Evolutionary conservation across 2,888 invertebrate species (phyloP).

Genomic region (Alloscopus bannaensis): DNA sequence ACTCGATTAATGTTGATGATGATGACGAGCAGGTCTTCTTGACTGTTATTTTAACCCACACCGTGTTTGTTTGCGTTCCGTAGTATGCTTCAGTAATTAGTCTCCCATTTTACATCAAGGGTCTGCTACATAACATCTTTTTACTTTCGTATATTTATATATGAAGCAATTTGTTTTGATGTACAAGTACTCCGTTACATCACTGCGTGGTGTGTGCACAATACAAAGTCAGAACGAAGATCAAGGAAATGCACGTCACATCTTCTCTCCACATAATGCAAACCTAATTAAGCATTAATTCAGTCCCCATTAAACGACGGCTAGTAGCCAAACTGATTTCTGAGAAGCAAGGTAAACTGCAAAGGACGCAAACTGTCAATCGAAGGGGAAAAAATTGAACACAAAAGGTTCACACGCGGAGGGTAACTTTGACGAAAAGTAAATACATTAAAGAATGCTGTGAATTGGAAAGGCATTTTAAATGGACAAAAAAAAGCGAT

Average conservation of each 20-base stretch:
- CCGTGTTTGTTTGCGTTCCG: neutral
- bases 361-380: slow-evolving; percentile 37
- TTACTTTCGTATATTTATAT: neutral
- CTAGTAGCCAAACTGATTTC: neutral
- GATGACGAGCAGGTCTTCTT: slow-evolving; percentile 17
- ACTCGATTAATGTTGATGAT: slow-evolving; percentile 35
- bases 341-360: slow-evolving; percentile 29
- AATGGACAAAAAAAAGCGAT: slow-evolving; percentile 2
- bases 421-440: too few species aligned
- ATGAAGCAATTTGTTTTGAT: neutral
- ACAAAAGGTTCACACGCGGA: too few species aligned
- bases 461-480: too few species aligned
- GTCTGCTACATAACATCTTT: neutral
- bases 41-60: too few species aligned
- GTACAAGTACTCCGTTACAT: neutral
- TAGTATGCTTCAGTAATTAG: slow-evolving; percentile 25
- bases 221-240: too few species aligned
- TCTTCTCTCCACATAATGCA: slow-evolving; percentile 7
- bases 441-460: too few species aligned
- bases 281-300: slow-evolving; percentile 47
- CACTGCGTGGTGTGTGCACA: neutral
- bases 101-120: neutral
- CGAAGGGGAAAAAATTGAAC: neutral
- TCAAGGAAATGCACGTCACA: slow-evolving; percentile 34
- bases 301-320: slow-evolving; percentile 30